Evolutionary conservation across 1,140 invertebrate genomes (phyloP).

Genomic region (Pachyrhynchus sulphureomaculatus): DNA sequence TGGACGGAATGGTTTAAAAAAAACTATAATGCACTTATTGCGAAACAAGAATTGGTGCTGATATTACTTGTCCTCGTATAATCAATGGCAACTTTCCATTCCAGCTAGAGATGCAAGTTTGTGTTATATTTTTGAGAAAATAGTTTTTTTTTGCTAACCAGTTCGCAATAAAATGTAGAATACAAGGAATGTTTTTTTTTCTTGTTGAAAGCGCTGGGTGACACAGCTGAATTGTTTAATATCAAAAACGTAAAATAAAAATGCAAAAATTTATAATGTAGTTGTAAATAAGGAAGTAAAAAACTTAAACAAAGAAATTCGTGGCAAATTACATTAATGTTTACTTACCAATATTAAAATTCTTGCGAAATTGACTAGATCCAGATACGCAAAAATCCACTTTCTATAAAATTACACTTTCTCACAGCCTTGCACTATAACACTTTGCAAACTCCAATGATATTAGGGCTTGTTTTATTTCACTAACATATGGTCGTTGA

Average conservation of each 20-base stretch:
- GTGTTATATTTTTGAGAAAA: not conserved
- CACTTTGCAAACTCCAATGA: not conserved
- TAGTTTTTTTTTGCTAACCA: not conserved
- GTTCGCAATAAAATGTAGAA: not conserved
- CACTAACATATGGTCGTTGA: not conserved
- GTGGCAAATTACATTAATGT: not conserved
- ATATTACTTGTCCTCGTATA: not conserved
- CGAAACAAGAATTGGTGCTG: not conserved
- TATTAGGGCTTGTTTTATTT: not conserved
- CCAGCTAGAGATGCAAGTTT: not conserved
- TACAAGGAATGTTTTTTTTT: not conserved
- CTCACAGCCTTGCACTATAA: not conserved
- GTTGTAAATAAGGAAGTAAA: no score
- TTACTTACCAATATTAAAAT: not conserved
- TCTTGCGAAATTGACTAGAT: not conserved
- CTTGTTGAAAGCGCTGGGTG: no score
- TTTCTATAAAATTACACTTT: slow-evolving; percentile 5
- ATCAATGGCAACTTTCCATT: slow-evolving; percentile 2
- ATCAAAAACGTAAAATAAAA: not conserved
- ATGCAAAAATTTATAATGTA: no score
- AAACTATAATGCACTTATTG: no score
- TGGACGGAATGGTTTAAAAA: no score
- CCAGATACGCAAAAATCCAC: slow-evolving; percentile 2
- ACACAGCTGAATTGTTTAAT: not conserved
- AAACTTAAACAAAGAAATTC: not conserved